phyloP scores from a whole-genome alignment of 2,797 vertebrate genomes.

The Lepus oiostolus region DNA sequence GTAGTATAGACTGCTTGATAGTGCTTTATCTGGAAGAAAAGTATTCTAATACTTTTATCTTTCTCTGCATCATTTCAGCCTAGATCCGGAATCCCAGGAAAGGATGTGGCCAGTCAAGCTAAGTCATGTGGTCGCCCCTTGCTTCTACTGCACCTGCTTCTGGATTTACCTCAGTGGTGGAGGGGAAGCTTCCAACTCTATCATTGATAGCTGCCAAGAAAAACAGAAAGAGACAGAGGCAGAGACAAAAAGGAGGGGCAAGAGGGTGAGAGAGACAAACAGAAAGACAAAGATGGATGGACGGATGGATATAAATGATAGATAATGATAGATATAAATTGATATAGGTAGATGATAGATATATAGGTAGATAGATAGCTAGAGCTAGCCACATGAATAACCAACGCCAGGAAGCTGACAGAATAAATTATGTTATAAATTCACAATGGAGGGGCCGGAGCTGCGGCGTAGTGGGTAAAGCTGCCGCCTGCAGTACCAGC shows the following conservation, averaged over 20 bases:
- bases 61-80: not conserved
- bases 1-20: not conserved
- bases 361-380: too few species aligned
- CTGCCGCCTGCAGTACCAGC: too few species aligned
- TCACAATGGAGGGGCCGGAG: not conserved
- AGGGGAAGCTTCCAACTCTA: not conserved
- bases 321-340: too few species aligned
- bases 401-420: not conserved
- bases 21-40: not conserved
- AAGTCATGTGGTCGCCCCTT: not conserved
- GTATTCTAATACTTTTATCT: not conserved
- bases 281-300: not conserved
- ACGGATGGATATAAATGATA: too few species aligned
- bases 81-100: not conserved
- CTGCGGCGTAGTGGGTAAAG: too few species aligned
- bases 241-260: not conserved
- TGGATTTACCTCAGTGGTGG: not conserved
- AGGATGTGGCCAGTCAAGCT: not conserved
- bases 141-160: not conserved
- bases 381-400: not conserved
- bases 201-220: not conserved
- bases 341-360: too few species aligned
- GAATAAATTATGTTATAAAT: not conserved
- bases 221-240: not conserved
- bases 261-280: too few species aligned